A percentile compares a stretch with the other conserved stretches of the same genome.
Conservation (phyloP, 1,140 invertebrate species). For the Bombus impatiens region DNA sequence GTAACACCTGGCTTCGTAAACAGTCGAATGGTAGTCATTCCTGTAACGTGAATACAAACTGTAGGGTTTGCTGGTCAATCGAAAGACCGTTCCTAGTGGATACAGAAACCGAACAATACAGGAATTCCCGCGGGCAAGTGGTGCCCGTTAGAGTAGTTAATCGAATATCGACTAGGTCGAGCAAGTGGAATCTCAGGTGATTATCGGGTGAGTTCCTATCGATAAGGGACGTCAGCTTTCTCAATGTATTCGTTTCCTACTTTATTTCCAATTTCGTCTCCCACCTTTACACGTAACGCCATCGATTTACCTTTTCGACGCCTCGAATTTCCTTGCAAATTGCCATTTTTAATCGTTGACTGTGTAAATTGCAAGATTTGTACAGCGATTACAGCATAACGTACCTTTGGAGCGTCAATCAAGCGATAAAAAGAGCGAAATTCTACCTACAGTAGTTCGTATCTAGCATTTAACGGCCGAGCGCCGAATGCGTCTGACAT, state of each 20-base stretch:
- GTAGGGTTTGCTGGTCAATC: constrained; percentile 1
- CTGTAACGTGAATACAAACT: not conserved
- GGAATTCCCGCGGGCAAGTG: constrained; percentile 48
- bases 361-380: no score
- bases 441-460: not conserved
- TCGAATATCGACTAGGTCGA: constrained; percentile 60
- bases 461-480: not conserved
- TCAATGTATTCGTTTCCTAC: not conserved
- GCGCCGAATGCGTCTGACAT: not conserved
- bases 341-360: not conserved
- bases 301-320: not conserved
- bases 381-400: no score
- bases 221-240: not conserved
- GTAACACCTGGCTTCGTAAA: not conserved
- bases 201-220: constrained; percentile 29
- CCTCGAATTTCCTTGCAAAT: not conserved
- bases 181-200: constrained; percentile 47
- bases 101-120: constrained; percentile 40
- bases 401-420: no score
- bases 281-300: not conserved
- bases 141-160: constrained; percentile 51
- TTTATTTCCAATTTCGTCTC: constrained; percentile 4
- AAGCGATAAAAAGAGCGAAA: no score
- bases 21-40: no score
- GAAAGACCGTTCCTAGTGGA: not conserved